These are phyloP conservation scores for Steinernema hermaphroditum DNA, from an alignment of 2,888 invertebrate species.

Conservation along the genomic window DNA sequence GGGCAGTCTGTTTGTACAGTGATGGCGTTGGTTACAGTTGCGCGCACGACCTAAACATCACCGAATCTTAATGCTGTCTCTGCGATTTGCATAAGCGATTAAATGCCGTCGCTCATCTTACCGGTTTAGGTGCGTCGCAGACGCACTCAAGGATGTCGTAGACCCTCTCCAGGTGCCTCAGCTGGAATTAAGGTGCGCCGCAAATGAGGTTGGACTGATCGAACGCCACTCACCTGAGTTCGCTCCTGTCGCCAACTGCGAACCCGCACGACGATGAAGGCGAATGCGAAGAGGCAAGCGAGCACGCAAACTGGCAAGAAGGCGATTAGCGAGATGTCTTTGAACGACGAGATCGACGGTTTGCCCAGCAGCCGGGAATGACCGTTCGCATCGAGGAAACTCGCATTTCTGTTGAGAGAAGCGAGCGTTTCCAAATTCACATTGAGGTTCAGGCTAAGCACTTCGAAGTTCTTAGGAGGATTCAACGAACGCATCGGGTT, in stretches of 20 bases:
- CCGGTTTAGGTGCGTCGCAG: slow-evolving; percentile 26
- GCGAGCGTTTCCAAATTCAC: slow-evolving; percentile 17
- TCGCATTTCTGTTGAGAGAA: slow-evolving; percentile 21
- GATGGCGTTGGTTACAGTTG: slow-evolving; percentile 42
- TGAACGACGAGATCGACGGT: slow-evolving; percentile 34
- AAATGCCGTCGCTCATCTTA: slow-evolving; percentile 19
- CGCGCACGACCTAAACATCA: slow-evolving; percentile 42
- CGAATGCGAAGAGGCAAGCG: slow-evolving; percentile 39
- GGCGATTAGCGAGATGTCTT: slow-evolving; percentile 51
- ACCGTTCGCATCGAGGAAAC: slow-evolving; percentile 27
- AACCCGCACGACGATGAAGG: slow-evolving; percentile 44
- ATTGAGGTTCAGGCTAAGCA: slow-evolving; percentile 31
- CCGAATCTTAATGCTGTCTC: slow-evolving; percentile 23
- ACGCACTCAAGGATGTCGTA: slow-evolving; percentile 46
- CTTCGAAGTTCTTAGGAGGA: slow-evolving; percentile 30
- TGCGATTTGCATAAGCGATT: slow-evolving; percentile 29
- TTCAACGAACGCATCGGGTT: slow-evolving; percentile 33
- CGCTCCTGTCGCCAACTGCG: slow-evolving; percentile 43
- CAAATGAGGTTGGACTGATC: background rate
- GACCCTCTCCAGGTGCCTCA: slow-evolving; percentile 44
- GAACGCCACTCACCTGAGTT: slow-evolving; percentile 37
- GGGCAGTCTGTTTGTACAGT: slow-evolving; percentile 40
- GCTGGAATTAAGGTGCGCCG: slow-evolving; percentile 34
- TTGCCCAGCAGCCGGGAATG: slow-evolving; percentile 32
- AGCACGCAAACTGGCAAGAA: slow-evolving; percentile 50